These are phyloP conservation scores for Myotis pilosus DNA, from an alignment of 2,797 vertebrate species.

Conservation along the genomic window DNA sequence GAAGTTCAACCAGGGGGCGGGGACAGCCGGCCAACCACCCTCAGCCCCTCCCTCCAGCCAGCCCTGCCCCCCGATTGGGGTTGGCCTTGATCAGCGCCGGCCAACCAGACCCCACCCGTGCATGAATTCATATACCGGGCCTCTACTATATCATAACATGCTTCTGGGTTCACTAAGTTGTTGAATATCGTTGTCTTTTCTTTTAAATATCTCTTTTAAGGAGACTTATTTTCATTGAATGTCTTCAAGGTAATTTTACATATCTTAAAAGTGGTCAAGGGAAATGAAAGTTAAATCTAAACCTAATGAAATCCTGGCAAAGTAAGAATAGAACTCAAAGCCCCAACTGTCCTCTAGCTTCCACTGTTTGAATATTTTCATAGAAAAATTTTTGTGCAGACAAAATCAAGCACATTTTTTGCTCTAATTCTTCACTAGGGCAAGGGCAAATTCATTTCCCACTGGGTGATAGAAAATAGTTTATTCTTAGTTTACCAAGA, in stretches of 20 bases:
- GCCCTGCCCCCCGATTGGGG: no score
- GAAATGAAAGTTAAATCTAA: conserved; percentile 39
- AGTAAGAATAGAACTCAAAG: background rate
- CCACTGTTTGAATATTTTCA: background rate
- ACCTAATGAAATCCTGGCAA: conserved; percentile 33
- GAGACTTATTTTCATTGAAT: background rate
- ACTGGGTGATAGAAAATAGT: background rate
- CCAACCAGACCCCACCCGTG: no score
- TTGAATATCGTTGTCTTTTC: background rate
- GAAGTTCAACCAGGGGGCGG: no score
- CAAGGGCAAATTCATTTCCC: background rate
- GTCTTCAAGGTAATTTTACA: conserved; percentile 1
- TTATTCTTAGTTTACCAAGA: conserved; percentile 39
- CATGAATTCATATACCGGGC: no score
- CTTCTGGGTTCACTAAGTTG: background rate
- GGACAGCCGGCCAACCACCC: no score
- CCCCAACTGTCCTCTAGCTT: background rate
- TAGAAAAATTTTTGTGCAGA: background rate
- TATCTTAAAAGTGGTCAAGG: conserved; percentile 23
- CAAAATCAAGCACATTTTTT: conserved; percentile 1
- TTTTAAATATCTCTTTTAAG: background rate
- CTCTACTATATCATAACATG: background rate
- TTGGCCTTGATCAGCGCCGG: fast-evolving
- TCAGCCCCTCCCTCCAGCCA: no score
- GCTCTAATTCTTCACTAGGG: background rate